Evolutionary conservation across 2,797 vertebrate genomes (phyloP).

Genomic region (Podarcis siculus): DNA sequence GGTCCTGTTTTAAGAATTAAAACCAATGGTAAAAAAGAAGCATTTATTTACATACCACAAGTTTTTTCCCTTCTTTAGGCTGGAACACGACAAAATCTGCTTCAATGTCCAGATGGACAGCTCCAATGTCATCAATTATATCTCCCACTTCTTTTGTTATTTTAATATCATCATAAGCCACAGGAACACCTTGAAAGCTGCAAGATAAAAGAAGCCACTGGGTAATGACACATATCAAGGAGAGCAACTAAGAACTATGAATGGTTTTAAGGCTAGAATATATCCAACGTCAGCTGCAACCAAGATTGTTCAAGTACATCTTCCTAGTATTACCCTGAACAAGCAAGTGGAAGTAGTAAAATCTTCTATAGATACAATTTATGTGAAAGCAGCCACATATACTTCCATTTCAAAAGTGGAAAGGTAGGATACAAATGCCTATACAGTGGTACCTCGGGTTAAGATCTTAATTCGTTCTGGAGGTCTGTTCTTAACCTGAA

Average conservation of each 20-base stretch:
- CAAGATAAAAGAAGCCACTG: conserved; percentile 18
- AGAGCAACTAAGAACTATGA: background rate
- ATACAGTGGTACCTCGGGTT: too few species aligned
- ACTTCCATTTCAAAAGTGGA: too few species aligned
- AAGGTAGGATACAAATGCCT: too few species aligned
- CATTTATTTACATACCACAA: conserved; percentile 82
- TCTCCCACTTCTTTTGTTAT: conserved; percentile 85
- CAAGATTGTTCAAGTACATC: background rate
- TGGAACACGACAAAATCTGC: conserved; percentile 91
- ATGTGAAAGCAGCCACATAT: too few species aligned
- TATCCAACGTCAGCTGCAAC: background rate
- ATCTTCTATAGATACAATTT: background rate
- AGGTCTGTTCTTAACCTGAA: too few species aligned
- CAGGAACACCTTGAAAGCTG: conserved; percentile 90
- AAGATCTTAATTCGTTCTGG: too few species aligned
- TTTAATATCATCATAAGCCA: conserved; percentile 90
- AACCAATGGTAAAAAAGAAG: background rate
- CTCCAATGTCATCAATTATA: conserved; percentile 92
- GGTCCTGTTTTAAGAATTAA: background rate
- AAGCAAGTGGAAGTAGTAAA: background rate
- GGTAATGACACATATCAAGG: background rate
- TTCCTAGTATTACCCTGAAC: background rate
- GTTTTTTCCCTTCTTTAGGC: conserved; percentile 84
- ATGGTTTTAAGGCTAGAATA: background rate
- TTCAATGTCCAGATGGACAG: conserved; percentile 91